A percentile compares a stretch with the other conserved stretches of the same genome.
Conservation (phyloP, 2,888 invertebrate species). For the Cantharis rustica region DNA sequence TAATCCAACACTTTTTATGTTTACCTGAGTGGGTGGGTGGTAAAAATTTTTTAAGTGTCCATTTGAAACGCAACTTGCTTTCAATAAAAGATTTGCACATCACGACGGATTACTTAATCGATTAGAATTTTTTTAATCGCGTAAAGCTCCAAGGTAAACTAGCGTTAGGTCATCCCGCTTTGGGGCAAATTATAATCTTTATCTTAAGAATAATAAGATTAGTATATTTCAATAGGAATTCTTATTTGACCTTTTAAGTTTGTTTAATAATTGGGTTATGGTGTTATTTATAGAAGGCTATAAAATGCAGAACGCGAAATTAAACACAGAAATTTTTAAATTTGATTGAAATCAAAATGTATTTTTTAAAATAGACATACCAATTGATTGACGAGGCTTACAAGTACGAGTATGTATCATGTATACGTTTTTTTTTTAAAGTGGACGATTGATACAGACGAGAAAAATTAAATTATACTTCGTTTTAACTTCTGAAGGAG, state of each 20-base stretch:
- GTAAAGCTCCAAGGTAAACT: background rate
- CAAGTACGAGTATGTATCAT: no score
- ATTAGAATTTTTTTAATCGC: background rate
- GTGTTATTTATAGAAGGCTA: background rate
- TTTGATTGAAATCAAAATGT: background rate
- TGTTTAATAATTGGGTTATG: background rate
- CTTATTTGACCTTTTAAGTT: background rate
- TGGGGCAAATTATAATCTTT: background rate
- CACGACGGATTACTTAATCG: background rate
- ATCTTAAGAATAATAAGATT: background rate
- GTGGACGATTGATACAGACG: background rate
- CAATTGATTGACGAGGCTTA: background rate
- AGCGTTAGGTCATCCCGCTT: background rate
- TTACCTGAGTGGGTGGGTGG: background rate
- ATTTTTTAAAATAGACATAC: background rate
- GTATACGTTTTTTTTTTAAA: background rate
- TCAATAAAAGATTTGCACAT: background rate
- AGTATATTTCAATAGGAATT: background rate
- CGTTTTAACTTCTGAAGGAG: background rate
- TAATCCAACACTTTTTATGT: background rate
- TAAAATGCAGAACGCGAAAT: background rate
- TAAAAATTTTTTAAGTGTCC: background rate
- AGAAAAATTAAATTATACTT: background rate
- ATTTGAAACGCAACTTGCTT: background rate
- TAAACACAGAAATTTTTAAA: background rate